Conservation (phyloP, 2,888 invertebrate species). For the Leptinotarsa peninsularis region DNA sequence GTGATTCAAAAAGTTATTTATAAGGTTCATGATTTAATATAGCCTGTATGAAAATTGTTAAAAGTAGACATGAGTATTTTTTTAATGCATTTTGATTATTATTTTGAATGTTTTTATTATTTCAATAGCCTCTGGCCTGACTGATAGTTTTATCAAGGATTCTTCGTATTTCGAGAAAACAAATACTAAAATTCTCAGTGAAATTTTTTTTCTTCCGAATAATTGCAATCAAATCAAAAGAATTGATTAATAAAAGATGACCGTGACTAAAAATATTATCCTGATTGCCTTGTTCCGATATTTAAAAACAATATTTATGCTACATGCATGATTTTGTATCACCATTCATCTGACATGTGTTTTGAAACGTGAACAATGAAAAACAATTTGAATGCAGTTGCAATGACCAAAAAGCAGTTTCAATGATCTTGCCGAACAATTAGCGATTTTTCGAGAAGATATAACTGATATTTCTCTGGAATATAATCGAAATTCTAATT, state of each 20-base stretch:
- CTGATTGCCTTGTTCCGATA: constrained; percentile 7
- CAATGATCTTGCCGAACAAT: neutral
- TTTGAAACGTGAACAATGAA: neutral
- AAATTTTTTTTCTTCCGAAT: neutral
- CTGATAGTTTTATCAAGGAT: no score
- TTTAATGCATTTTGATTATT: no score
- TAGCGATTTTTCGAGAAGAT: neutral
- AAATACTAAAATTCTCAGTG: neutral
- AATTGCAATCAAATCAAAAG: neutral
- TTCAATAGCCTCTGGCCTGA: no score
- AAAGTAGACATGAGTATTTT: no score
- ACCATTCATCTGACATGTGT: constrained; percentile 3
- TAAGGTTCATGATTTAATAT: no score
- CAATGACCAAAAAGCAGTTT: neutral
- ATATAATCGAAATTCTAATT: neutral
- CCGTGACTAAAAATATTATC: constrained; percentile 5
- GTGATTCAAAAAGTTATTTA: no score
- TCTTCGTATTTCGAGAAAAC: no score
- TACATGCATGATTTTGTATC: neutral
- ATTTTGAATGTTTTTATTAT: no score
- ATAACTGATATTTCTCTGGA: neutral
- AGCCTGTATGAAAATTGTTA: no score
- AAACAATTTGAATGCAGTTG: neutral
- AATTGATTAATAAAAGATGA: neutral
- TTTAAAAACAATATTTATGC: constrained; percentile 1